phyloP scores from a whole-genome alignment of 2,888 invertebrate species.

The Dioctria linearis region DNA sequence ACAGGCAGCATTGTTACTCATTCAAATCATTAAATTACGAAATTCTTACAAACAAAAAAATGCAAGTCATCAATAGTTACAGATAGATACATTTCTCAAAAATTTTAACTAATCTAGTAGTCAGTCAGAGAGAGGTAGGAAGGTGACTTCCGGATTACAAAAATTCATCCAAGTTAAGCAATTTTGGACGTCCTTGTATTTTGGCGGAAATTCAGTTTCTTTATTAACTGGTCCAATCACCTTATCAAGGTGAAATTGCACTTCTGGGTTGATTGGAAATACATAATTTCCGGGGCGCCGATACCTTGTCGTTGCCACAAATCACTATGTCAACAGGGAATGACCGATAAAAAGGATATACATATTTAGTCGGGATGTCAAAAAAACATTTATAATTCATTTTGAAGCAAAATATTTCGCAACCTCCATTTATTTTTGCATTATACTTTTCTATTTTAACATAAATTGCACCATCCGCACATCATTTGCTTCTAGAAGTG shows the following conservation, averaged over 20 bases:
- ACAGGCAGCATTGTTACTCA: no score
- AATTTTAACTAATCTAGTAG: no score
- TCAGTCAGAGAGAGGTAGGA: no score
- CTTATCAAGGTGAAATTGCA: not conserved
- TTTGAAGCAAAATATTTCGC: no score
- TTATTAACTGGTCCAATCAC: not conserved
- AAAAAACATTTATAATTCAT: no score
- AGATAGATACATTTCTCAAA: no score
- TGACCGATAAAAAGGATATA: not conserved
- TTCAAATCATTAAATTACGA: no score
- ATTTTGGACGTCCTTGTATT: not conserved
- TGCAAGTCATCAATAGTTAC: no score
- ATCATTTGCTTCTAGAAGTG: constrained; percentile 54
- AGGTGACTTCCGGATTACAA: not conserved
- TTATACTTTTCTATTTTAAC: not conserved
- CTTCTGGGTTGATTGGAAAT: not conserved
- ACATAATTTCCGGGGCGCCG: not conserved
- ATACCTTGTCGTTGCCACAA: not conserved
- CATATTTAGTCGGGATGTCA: not conserved
- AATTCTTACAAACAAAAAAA: no score
- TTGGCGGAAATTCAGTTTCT: not conserved
- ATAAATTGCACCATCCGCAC: not conserved
- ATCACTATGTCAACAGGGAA: constrained; percentile 13
- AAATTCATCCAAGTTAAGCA: not conserved
- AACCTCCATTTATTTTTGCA: not conserved